These are phyloP conservation scores for Cerceris rybyensis DNA, from an alignment of 2,888 invertebrate genomes.

Conservation along the genomic window DNA sequence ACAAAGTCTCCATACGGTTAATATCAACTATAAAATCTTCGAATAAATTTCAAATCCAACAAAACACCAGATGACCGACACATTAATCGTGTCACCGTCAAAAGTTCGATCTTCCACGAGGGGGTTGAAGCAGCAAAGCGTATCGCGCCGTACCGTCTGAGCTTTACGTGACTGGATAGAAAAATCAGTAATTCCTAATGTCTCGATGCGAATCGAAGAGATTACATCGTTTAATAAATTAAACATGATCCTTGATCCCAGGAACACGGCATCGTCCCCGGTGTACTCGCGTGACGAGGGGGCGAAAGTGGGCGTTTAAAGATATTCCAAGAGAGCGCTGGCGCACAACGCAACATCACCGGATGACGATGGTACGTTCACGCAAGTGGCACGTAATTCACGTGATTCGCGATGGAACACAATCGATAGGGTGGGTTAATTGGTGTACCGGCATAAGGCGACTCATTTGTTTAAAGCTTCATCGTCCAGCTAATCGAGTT, in stretches of 20 bases:
- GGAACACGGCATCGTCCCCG: background rate
- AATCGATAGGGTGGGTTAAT: conserved; percentile 59
- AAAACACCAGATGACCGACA: no score
- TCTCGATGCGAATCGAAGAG: conserved; percentile 12
- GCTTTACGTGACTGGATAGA: background rate
- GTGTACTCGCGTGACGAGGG: conserved; percentile 42
- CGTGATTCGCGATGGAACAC: conserved; percentile 53
- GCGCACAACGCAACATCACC: background rate
- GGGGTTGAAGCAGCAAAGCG: background rate
- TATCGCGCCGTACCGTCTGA: background rate
- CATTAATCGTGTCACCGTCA: conserved; percentile 13
- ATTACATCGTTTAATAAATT: conserved; percentile 40
- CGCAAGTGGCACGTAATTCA: conserved; percentile 51
- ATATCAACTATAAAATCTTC: no score
- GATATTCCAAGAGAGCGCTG: background rate
- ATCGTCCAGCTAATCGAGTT: conserved; percentile 65
- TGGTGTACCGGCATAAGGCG: conserved; percentile 44
- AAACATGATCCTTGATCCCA: conserved; percentile 30
- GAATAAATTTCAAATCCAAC: no score
- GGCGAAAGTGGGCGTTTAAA: conserved; percentile 16
- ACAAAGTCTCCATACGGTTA: no score
- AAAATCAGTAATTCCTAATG: conserved; percentile 46
- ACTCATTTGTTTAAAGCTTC: conserved; percentile 57
- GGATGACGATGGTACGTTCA: conserved; percentile 13
- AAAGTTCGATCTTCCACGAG: background rate